Base-by-base conservation (phyloP, 2,797 vertebrate species). In the Coilia nasus region DNA sequence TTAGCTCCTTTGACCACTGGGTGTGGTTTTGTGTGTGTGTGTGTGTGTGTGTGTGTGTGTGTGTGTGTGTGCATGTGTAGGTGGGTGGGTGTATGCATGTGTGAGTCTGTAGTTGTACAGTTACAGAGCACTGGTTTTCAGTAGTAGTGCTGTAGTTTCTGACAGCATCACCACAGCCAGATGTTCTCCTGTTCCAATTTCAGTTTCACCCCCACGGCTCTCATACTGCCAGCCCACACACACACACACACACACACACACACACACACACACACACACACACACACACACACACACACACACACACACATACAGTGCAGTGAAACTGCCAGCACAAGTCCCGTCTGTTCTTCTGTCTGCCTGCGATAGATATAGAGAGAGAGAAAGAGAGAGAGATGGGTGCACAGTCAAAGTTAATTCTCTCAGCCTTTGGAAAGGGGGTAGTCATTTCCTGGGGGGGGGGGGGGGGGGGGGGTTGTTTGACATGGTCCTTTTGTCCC, bases 31-130 rank as follows among this genome's bases (percentile, higher is more conserved):
- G 60, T 62, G 60, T 62, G 60, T 62, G 60, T 62, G 21, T 62
- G 60, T 23, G 21, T 23, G 60, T 62, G 60, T 62, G 60, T 64
- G 60, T 67, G 23, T 67, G 62, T 67, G 50, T 54, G 28, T 46
- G 35, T 83, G 54, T 54, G n/a, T 83, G 54, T 80, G 85, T 64
- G 71, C 31, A 41, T 54, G 83, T 28, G 41, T 83, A 57, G 9
- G 31, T 62, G 57, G 9, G 82, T 44, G 56, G 0, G 56, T 19
- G 15, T 60, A 47, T 25, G 12, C 12, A 28, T 64, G 80, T 82
- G 78, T 82, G 11, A 21, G 17, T 21, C 14, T 47, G 44, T 23
- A 19, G 31, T 41, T 19, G 82, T 83, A 17, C 50, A 54, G 50
- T 54, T 11, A 54, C 10, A 54, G 1, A 54, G 50, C 50, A 54